Conservation (phyloP, 2,113 vertebrate genomes). For the Lepus timidus region DNA sequence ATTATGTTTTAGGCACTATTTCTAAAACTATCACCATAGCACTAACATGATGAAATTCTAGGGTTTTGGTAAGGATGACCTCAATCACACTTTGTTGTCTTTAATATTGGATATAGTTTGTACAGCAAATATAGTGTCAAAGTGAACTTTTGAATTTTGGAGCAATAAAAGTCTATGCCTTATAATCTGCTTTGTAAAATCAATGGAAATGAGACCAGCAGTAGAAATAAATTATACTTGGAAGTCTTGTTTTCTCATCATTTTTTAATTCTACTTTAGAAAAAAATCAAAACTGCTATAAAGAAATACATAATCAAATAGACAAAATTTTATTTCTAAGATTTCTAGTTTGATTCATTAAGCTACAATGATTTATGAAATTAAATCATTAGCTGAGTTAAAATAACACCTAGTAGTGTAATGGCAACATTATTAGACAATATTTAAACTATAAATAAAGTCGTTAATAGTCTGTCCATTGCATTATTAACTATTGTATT, state of each 20-base stretch:
- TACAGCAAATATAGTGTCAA: neutral
- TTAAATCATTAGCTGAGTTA: conserved; percentile 12
- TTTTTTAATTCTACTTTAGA: conserved; percentile 10
- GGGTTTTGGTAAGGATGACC: neutral
- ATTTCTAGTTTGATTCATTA: conserved; percentile 43
- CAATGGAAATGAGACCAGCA: neutral
- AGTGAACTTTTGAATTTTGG: conserved; percentile 6
- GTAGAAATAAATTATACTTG: neutral
- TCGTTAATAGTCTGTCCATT: too few species aligned
- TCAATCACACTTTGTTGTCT: neutral
- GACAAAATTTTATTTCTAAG: conserved; percentile 22
- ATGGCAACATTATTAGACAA: neutral
- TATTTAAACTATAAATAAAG: too few species aligned
- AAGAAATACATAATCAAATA: neutral
- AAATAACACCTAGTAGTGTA: neutral
- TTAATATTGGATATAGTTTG: conserved; percentile 12
- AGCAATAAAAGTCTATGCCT: neutral
- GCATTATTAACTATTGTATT: conserved; percentile 15
- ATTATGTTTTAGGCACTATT: conserved; percentile 11
- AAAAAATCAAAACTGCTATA: neutral
- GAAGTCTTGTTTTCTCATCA: neutral
- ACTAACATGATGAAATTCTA: neutral
- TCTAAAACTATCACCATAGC: neutral
- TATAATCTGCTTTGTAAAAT: neutral
- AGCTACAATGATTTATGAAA: neutral